These are phyloP conservation scores for Drosophila heteroneura DNA, from an alignment of 2,888 invertebrate species.

Conservation along the genomic window DNA sequence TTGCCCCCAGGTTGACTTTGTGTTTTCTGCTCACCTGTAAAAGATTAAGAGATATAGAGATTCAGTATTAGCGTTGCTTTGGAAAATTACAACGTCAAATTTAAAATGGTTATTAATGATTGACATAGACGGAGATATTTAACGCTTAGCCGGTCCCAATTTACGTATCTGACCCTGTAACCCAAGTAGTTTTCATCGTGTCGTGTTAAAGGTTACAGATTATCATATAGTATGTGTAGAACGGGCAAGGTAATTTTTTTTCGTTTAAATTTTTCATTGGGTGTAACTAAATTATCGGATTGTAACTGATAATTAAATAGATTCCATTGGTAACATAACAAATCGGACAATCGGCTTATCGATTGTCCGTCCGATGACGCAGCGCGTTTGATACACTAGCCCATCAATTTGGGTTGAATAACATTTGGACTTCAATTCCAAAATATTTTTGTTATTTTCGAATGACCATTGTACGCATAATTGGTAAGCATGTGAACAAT, in stretches of 20 bases:
- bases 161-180: constrained; percentile 33
- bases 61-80: constrained; percentile 18
- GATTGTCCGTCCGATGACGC: constrained; percentile 25
- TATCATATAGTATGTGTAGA: not conserved
- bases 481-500: constrained; percentile 36
- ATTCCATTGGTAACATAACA: not conserved
- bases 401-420: constrained; percentile 58
- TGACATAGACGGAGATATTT: constrained; percentile 21
- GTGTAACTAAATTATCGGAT: not conserved
- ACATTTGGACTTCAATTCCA: constrained; percentile 47
- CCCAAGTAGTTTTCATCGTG: not conserved
- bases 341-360: constrained; percentile 33
- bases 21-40: constrained; percentile 44
- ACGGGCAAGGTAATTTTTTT: not conserved
- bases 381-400: constrained; percentile 15
- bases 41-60: constrained; percentile 8
- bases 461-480: constrained; percentile 36
- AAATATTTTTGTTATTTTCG: not conserved
- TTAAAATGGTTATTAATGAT: constrained; percentile 34
- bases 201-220: constrained; percentile 14
- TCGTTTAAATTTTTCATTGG: not conserved
- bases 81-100: constrained; percentile 38
- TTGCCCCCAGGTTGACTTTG: not conserved
- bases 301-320: not conserved
- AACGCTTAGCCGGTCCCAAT: constrained; percentile 26